Evolutionary conservation across 2,113 vertebrate genomes (phyloP).

Genomic region (Xenotilapia flavipinnis): DNA sequence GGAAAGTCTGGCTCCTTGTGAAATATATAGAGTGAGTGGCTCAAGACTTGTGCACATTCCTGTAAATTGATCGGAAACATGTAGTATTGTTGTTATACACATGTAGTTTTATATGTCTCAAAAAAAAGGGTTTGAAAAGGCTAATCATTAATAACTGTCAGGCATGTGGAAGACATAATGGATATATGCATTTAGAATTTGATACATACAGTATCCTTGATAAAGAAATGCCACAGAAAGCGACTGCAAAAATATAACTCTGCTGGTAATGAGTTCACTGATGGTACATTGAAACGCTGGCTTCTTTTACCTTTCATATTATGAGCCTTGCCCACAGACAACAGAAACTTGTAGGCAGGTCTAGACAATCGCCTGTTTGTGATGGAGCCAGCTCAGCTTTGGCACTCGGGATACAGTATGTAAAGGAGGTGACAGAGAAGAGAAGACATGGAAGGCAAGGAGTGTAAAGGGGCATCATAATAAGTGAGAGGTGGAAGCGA

Average conservation of each 20-base stretch:
- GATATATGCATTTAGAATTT: background rate
- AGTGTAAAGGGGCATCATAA: slow-evolving; percentile 34
- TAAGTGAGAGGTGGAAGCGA: slow-evolving; percentile 40
- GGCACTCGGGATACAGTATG: background rate
- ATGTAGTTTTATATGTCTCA: background rate
- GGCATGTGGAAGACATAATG: background rate
- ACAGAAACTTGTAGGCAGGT: background rate
- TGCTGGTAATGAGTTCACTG: background rate
- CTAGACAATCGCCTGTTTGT: background rate
- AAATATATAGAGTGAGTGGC: background rate
- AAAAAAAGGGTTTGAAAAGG: background rate
- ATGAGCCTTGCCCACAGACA: background rate
- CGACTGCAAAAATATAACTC: background rate
- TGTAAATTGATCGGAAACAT: background rate
- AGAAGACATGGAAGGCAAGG: background rate
- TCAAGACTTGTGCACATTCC: background rate
- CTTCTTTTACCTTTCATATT: background rate
- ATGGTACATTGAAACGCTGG: background rate
- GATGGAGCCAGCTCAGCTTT: background rate
- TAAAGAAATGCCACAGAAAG: background rate
- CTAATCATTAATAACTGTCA: background rate
- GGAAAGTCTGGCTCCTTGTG: background rate
- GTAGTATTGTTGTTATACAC: background rate
- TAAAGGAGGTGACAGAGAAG: slow-evolving; percentile 18
- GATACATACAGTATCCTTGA: background rate